These are phyloP conservation scores for Pangasius djambal DNA, from an alignment of 2,797 vertebrate species.

Conservation along the genomic window DNA sequence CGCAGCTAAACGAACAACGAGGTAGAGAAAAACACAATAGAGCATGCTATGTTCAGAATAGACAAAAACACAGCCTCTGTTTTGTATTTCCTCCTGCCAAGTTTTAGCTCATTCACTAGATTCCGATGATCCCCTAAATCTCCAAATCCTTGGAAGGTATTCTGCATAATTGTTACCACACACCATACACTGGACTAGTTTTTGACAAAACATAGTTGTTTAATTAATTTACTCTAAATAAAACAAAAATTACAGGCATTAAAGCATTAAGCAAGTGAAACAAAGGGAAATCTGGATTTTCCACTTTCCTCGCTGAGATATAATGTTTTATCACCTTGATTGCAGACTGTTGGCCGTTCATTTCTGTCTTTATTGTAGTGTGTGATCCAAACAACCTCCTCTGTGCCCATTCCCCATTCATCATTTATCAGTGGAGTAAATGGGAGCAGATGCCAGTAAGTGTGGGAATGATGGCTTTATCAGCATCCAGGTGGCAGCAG, in stretches of 20 bases:
- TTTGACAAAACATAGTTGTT: conserved; percentile 48
- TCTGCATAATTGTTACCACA: conserved; percentile 34
- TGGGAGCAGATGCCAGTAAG: conserved; percentile 68
- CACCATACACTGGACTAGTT: conserved; percentile 33
- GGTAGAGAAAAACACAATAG: conserved; percentile 58
- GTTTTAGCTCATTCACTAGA: conserved; percentile 56
- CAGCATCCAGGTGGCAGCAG: conserved; percentile 63
- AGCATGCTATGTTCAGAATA: conserved; percentile 44
- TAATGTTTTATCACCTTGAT: conserved; percentile 72
- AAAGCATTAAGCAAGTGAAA: conserved; percentile 64
- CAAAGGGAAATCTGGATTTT: conserved; percentile 51
- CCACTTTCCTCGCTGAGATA: conserved; percentile 36
- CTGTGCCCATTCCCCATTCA: conserved; percentile 60
- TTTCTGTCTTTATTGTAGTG: conserved; percentile 53
- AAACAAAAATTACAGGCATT: conserved; percentile 59
- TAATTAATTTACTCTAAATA: conserved; percentile 75
- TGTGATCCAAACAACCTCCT: conserved; percentile 58
- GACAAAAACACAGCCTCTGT: conserved; percentile 30
- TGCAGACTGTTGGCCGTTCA: conserved; percentile 68
- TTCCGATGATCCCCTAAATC: conserved; percentile 56
- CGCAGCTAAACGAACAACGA: conserved; percentile 58
- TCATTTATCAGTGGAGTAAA: conserved; percentile 69
- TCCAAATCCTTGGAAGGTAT: conserved; percentile 63
- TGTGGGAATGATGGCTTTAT: conserved; percentile 64
- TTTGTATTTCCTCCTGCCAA: conserved; percentile 51